These are phyloP conservation scores for Volucella inflata DNA, from an alignment of 2,888 invertebrate species.

Conservation along the genomic window DNA sequence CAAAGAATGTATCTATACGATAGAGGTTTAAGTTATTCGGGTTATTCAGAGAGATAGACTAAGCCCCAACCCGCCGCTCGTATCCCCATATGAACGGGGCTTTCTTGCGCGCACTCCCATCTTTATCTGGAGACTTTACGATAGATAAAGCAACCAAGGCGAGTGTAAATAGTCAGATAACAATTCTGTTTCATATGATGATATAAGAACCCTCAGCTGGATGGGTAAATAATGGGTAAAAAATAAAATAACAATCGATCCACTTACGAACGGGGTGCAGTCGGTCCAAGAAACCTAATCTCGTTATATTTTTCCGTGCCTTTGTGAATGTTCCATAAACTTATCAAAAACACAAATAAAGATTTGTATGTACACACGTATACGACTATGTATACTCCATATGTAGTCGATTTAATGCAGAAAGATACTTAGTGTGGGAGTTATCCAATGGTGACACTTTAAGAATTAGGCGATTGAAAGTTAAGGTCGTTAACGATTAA, in stretches of 20 bases:
- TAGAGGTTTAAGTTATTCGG: neutral
- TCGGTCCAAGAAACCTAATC: slow-evolving; percentile 43
- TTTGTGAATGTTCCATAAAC: slow-evolving; percentile 21
- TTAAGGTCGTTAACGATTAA: slow-evolving; percentile 56
- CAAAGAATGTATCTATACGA: slow-evolving; percentile 20
- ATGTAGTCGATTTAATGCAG: neutral
- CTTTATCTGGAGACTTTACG: slow-evolving; percentile 55
- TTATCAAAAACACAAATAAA: slow-evolving; percentile 32
- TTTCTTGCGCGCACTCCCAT: slow-evolving; percentile 39
- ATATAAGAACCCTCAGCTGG: neutral
- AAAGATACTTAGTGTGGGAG: neutral
- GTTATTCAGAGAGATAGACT: neutral
- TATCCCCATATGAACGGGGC: neutral
- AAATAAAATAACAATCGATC: slow-evolving; percentile 42
- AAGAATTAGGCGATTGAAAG: slow-evolving; percentile 38
- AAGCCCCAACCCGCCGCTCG: slow-evolving; percentile 9
- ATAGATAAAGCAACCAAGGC: slow-evolving; percentile 60
- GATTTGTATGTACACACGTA: neutral
- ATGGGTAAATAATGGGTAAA: slow-evolving; percentile 43
- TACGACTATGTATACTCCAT: neutral
- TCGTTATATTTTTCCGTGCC: slow-evolving; percentile 17
- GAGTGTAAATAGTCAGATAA: slow-evolving; percentile 61
- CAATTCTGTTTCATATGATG: slow-evolving; percentile 18
- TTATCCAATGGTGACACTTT: slow-evolving; percentile 32
- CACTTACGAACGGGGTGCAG: slow-evolving; percentile 13